phyloP scores from a whole-genome alignment of 2,888 invertebrate species.

The Alloscopus bannaensis region DNA sequence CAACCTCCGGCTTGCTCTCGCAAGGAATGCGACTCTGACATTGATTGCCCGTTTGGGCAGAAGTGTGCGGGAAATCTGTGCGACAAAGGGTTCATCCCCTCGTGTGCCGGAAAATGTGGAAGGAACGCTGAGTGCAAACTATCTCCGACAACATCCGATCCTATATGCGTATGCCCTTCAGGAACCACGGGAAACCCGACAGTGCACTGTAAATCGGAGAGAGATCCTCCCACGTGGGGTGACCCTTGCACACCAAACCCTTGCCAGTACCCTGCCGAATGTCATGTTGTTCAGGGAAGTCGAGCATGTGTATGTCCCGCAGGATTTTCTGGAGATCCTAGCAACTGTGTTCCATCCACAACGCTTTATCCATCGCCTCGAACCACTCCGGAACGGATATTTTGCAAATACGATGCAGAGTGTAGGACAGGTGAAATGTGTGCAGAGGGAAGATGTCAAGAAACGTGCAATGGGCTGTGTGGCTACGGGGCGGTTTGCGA shows the following conservation, averaged over 20 bases:
- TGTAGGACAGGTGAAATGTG: conserved; percentile 51
- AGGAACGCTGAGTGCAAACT: conserved; percentile 43
- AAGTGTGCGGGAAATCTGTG: conserved; percentile 43
- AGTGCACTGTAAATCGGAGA: conserved; percentile 19
- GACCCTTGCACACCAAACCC: conserved; percentile 56
- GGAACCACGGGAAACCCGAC: conserved; percentile 59
- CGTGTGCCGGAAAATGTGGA: conserved; percentile 49
- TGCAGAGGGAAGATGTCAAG: conserved; percentile 40
- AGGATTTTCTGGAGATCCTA: conserved; percentile 42
- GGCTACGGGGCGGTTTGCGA: conserved; percentile 56
- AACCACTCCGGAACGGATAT: neutral
- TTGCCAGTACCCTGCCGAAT: conserved; percentile 51
- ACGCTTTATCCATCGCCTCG: conserved; percentile 8
- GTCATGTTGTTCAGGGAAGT: conserved; percentile 39
- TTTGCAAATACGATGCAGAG: conserved; percentile 45
- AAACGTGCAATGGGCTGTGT: conserved; percentile 52
- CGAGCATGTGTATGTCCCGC: conserved; percentile 48
- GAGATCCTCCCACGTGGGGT: conserved; percentile 35
- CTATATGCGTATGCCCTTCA: conserved; percentile 52
- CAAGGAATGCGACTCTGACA: conserved; percentile 45
- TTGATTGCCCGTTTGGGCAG: conserved; percentile 53
- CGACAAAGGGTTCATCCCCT: conserved; percentile 29
- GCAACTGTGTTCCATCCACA: conserved; percentile 43
- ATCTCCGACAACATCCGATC: conserved; percentile 35
- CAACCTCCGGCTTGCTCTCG: conserved; percentile 53